Conservation (phyloP, 2,113 vertebrate genomes). For the Polypterus bichir region DNA sequence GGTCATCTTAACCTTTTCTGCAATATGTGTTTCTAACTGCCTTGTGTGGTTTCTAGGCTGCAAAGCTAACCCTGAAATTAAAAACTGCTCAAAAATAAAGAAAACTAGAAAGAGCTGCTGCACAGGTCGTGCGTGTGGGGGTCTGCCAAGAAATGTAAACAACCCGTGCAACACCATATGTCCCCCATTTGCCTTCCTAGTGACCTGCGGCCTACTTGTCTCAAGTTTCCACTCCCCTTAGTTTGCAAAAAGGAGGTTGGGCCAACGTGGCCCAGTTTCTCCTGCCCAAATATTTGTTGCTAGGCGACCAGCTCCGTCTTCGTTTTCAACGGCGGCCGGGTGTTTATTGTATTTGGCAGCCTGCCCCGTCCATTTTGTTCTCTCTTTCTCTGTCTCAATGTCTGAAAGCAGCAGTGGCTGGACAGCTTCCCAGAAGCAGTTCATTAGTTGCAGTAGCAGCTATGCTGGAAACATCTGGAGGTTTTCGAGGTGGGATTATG, state of each 20-base stretch:
- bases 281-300: conserved; percentile 61
- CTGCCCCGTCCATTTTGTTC: conserved; percentile 36
- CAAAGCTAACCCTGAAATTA: too few species aligned
- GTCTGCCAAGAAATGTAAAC: not conserved
- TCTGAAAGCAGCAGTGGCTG: too few species aligned
- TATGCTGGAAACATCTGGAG: conserved; percentile 32
- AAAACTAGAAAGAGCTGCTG: not conserved
- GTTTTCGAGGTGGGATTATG: conserved; percentile 19
- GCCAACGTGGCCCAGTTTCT: conserved; percentile 44
- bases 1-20: too few species aligned
- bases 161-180: too few species aligned
- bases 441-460: conserved; percentile 2
- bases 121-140: not conserved
- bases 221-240: not conserved
- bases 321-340: conserved; percentile 25
- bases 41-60: too few species aligned
- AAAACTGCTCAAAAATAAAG: too few species aligned
- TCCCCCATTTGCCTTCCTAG: too few species aligned
- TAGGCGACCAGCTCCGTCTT: conserved; percentile 52
- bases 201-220: too few species aligned
- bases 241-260: conserved; percentile 30
- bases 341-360: conserved; percentile 47
- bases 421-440: not conserved
- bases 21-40: too few species aligned
- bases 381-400: too few species aligned